Evolutionary conservation across 1,140 invertebrate genomes (phyloP).

Genomic region (Zelostemma sp.): DNA sequence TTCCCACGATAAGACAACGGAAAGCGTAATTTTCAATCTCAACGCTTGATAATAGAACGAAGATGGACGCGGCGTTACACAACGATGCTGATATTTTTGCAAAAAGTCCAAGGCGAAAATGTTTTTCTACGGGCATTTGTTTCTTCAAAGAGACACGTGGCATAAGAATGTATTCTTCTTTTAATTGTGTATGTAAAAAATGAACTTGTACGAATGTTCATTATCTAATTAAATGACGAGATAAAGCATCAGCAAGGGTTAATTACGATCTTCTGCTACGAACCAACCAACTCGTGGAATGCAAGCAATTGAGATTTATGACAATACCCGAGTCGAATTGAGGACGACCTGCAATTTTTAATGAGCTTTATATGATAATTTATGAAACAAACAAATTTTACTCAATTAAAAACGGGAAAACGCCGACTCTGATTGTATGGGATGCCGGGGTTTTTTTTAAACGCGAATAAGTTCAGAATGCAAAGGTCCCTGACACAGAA

Average conservation of each 20-base stretch:
- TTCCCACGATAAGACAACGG: neutral
- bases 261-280: constrained; percentile 37
- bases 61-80: no score
- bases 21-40: neutral
- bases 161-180: neutral
- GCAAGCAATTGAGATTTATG: constrained; percentile 38
- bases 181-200: neutral
- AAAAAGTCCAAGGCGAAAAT: no score
- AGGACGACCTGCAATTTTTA: constrained; percentile 37
- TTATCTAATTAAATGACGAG: constrained; percentile 12
- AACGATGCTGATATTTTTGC: no score
- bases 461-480: no score
- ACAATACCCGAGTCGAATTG: constrained; percentile 30
- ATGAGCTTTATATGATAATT: neutral
- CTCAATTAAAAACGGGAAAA: no score
- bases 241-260: constrained; percentile 38
- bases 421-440: no score
- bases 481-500: constrained; percentile 4
- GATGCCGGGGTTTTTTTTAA: no score
- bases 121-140: no score
- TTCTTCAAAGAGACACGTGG: no score
- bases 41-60: no score
- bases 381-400: constrained; percentile 12
- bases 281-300: constrained; percentile 38
- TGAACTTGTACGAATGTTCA: neutral